Percentiles rank a stretch among this genome's conserved stretches.
Conservation (phyloP, 53 echinoderm and acorn worm genomes). For the Zoroaster sp. region DNA sequence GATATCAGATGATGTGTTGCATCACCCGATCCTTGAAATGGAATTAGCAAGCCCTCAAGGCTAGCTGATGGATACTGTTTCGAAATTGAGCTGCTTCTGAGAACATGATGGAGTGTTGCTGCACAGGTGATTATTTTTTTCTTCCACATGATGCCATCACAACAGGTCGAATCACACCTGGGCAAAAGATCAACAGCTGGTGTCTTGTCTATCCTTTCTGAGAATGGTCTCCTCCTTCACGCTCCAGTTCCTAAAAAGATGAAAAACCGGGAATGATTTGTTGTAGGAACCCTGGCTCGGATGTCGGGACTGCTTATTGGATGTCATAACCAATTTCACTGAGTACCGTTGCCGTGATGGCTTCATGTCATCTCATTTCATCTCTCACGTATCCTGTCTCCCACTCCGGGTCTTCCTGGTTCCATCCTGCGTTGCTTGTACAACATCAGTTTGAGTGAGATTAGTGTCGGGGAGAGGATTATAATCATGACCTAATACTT, state of each 20-base stretch:
- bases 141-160: background rate
- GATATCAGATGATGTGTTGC: background rate
- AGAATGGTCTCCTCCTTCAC: background rate
- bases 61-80: background rate
- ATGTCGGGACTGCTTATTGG: background rate
- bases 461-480: background rate
- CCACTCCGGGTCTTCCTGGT: background rate
- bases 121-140: background rate
- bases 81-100: background rate
- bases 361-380: background rate
- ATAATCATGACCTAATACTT: too few relatives aligned
- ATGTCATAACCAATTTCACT: conserved; percentile 26
- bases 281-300: background rate
- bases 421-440: background rate
- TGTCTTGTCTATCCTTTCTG: background rate
- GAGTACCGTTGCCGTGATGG: background rate
- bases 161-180: background rate
- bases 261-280: background rate
- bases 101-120: background rate
- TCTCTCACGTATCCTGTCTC: background rate
- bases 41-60: background rate
- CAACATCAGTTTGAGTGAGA: background rate
- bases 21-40: background rate
- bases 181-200: background rate
- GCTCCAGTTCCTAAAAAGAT: conserved; percentile 2